Percentiles rank a stretch among this genome's conserved stretches.
Evolutionary conservation across 2,113 vertebrate genomes (phyloP).

Genomic region (Pomatostomus ruficeps): DNA sequence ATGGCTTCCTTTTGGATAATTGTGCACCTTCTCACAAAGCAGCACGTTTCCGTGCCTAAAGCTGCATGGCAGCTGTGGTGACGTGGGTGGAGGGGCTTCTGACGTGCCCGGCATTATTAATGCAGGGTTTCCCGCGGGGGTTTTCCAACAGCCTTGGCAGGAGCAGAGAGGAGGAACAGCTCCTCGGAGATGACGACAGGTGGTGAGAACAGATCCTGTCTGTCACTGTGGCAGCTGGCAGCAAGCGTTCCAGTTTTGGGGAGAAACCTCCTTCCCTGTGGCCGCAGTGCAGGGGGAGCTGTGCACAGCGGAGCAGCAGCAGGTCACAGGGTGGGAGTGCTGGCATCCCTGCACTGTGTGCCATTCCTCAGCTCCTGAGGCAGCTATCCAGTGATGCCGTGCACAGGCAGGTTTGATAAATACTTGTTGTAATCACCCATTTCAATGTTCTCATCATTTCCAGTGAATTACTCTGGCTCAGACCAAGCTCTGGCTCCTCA

Average conservation of each 20-base stretch:
- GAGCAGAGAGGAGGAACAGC: not conserved
- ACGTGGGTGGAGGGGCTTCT: not conserved
- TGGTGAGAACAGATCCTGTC: not conserved
- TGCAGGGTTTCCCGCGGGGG: not conserved
- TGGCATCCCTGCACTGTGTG: not conserved
- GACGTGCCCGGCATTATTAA: fast-evolving
- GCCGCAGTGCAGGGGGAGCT: fast-evolving
- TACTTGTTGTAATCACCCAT: no score
- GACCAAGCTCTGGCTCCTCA: fast-evolving
- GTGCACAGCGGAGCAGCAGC: fast-evolving
- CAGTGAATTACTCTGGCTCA: not conserved
- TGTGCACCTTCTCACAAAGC: not conserved
- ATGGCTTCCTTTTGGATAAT: not conserved
- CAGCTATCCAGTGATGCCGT: not conserved
- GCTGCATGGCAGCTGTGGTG: not conserved
- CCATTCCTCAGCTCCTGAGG: not conserved
- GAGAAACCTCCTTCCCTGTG: not conserved
- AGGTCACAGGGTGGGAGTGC: not conserved
- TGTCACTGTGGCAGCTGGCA: not conserved
- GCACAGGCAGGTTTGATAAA: not conserved
- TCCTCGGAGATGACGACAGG: not conserved
- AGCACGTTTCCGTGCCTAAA: fast-evolving
- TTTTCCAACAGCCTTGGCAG: not conserved
- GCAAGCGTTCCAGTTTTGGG: fast-evolving
- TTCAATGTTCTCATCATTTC: not conserved